Percentiles rank a stretch among this genome's conserved stretches.
Evolutionary conservation across 1,140 invertebrate genomes (phyloP).

Genomic region (Drosophila ercepeae): DNA sequence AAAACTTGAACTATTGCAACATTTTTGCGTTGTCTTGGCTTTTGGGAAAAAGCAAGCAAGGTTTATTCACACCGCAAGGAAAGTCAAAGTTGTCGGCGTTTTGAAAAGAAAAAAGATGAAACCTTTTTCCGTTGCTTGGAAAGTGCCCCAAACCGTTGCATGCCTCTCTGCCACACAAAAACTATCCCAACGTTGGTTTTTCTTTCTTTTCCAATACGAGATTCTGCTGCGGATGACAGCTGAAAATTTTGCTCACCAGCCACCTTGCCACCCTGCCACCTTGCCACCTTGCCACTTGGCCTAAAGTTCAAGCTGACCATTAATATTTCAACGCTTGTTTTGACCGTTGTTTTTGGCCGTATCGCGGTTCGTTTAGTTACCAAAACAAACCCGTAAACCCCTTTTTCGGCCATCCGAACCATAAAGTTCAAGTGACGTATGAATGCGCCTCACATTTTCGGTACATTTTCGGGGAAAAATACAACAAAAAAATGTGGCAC

Average conservation of each 20-base stretch:
- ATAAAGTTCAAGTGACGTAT: constrained; percentile 16
- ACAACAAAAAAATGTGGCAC: constrained; percentile 24
- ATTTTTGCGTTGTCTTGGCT: constrained; percentile 56
- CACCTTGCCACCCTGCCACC: constrained; percentile 26
- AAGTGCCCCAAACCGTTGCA: constrained; percentile 15
- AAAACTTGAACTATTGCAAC: constrained; percentile 79
- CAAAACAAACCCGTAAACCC: constrained; percentile 43
- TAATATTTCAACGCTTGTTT: constrained; percentile 57
- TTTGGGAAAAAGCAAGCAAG: constrained; percentile 51
- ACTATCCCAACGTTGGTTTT: constrained; percentile 15
- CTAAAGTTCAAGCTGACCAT: constrained; percentile 52
- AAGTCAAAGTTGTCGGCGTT: constrained; percentile 59
- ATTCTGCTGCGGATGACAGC: constrained; percentile 50
- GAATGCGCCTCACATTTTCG: constrained; percentile 13
- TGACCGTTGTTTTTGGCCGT: constrained; percentile 23
- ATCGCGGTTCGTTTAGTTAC: constrained; percentile 41
- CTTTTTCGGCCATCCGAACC: background rate
- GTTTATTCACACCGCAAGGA: constrained; percentile 74
- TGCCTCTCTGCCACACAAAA: constrained; percentile 12
- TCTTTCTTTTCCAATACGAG: constrained; percentile 20
- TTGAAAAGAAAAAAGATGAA: constrained; percentile 45
- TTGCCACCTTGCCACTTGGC: background rate
- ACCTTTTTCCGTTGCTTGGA: constrained; percentile 40
- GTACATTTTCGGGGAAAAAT: constrained; percentile 32
- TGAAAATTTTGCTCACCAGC: constrained; percentile 47